Evolutionary conservation across 2,888 invertebrate genomes (phyloP).

Genomic region (Ligdia adustata): DNA sequence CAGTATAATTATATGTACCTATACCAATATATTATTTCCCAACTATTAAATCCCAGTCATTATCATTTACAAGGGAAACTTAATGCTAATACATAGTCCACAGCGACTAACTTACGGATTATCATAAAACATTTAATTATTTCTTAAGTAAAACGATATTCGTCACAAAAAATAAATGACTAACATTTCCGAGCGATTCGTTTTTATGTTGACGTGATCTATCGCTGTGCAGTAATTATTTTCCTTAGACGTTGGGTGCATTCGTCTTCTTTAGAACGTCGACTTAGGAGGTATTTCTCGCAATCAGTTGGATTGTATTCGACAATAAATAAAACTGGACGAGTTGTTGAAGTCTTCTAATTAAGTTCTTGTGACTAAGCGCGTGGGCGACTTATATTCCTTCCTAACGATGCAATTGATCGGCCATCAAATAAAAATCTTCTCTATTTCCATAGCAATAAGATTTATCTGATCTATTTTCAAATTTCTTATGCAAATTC

Average conservation of each 20-base stretch:
- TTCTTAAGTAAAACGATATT: conserved; percentile 25
- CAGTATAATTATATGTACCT: no score
- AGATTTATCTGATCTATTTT: conserved; percentile 23
- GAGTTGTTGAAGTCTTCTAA: conserved; percentile 73
- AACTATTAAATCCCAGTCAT: background rate
- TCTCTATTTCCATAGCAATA: conserved; percentile 40
- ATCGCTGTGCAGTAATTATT: conserved; percentile 34
- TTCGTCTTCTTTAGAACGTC: conserved; percentile 40
- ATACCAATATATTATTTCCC: background rate
- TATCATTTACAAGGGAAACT: conserved; percentile 8
- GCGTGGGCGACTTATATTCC: conserved; percentile 64
- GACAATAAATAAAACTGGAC: conserved; percentile 72
- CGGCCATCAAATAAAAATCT: conserved; percentile 36
- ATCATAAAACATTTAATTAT: conserved; percentile 27
- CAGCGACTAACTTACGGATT: conserved; percentile 22
- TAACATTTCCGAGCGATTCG: conserved; percentile 20
- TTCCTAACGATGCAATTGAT: conserved; percentile 55
- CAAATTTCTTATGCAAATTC: conserved; percentile 62
- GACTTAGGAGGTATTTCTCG: conserved; percentile 59
- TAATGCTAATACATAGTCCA: background rate
- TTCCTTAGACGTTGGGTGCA: conserved; percentile 30
- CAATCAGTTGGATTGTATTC: conserved; percentile 69
- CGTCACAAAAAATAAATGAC: conserved; percentile 25
- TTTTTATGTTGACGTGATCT: conserved; percentile 35
- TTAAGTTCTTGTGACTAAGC: conserved; percentile 76